Percentiles rank a stretch among this genome's conserved stretches.
These are phyloP conservation scores for Lasioglossum vierecki DNA, from an alignment of 2,888 invertebrate species.

Conservation along the genomic window DNA sequence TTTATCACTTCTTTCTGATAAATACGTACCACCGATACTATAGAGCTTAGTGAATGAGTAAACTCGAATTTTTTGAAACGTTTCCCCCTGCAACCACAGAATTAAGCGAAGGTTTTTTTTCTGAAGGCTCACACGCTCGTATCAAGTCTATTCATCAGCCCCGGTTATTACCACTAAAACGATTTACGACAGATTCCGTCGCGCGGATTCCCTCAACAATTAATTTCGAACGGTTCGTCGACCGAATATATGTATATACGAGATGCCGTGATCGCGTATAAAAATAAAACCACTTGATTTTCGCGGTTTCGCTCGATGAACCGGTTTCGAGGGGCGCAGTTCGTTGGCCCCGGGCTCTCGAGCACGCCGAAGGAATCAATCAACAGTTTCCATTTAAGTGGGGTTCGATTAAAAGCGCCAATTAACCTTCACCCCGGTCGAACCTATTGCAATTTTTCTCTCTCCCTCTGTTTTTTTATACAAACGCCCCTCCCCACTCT, in stretches of 20 bases:
- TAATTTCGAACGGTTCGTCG: neutral
- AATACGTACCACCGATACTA: too few species aligned
- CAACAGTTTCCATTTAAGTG: slow-evolving; percentile 5
- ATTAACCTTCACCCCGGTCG: neutral
- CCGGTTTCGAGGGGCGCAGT: neutral
- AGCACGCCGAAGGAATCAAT: neutral
- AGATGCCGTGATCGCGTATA: neutral
- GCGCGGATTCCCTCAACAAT: neutral
- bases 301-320: neutral
- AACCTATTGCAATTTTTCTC: slow-evolving; percentile 15
- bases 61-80: too few species aligned
- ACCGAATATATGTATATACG: neutral
- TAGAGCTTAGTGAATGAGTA: too few species aligned
- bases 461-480: neutral
- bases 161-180: neutral
- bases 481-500: neutral
- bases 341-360: neutral
- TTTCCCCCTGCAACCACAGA: too few species aligned
- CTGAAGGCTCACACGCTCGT: neutral
- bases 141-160: neutral
- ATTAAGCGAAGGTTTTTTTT: too few species aligned
- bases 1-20: too few species aligned
- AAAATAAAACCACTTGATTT: slow-evolving; percentile 7
- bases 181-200: neutral
- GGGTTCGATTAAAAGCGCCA: slow-evolving; percentile 11